These are phyloP conservation scores for Laupala kohalensis DNA, from an alignment of 1,140 invertebrate genomes.

Conservation along the genomic window DNA sequence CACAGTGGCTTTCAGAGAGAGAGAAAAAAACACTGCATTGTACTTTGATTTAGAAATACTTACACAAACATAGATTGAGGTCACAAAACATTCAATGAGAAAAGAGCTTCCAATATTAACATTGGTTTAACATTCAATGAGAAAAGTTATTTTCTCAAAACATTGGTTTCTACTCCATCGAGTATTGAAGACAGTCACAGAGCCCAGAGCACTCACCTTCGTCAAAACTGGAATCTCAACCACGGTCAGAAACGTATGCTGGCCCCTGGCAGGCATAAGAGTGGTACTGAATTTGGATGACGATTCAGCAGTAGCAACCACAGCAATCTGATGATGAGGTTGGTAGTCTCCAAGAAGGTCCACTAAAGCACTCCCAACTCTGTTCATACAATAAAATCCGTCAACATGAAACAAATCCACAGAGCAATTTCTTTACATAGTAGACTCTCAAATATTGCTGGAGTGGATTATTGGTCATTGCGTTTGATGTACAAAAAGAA, in stretches of 20 bases:
- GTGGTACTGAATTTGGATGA: neutral
- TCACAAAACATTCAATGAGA: neutral
- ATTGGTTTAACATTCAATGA: neutral
- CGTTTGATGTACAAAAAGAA: too few species aligned
- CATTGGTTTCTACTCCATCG: too few species aligned
- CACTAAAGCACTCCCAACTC: conserved; percentile 4
- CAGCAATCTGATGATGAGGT: neutral
- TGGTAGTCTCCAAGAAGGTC: conserved; percentile 6
- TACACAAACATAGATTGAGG: too few species aligned
- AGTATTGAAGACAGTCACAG: neutral
- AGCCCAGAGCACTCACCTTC: neutral
- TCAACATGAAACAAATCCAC: too few species aligned
- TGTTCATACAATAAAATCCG: too few species aligned
- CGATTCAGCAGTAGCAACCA: conserved; percentile 7
- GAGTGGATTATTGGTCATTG: too few species aligned
- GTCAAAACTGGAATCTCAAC: conserved; percentile 7
- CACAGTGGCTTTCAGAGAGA: too few species aligned
- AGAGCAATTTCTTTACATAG: too few species aligned
- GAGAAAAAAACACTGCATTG: too few species aligned
- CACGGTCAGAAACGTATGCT: conserved; percentile 6
- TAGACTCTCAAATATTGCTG: too few species aligned
- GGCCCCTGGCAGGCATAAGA: conserved; percentile 6
- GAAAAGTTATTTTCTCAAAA: neutral
- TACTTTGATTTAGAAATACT: too few species aligned
- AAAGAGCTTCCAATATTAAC: neutral